A percentile compares a stretch with the other conserved stretches of the same genome.
These are phyloP conservation scores for Lampris incognitus DNA, from an alignment of 2,113 vertebrate genomes.

Conservation along the genomic window DNA sequence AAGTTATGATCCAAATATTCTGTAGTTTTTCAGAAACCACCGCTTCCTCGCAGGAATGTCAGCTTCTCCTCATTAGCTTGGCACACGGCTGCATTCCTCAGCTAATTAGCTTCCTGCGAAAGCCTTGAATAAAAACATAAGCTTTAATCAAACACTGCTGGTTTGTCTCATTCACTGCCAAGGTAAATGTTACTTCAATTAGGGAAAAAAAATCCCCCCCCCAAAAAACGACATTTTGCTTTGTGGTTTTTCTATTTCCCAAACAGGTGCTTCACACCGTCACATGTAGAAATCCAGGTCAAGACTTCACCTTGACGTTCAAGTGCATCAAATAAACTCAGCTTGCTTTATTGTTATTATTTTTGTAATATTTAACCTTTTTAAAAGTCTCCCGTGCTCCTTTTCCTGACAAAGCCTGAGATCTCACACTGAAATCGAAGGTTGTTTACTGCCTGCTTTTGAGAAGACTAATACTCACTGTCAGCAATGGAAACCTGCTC, in stretches of 20 bases:
- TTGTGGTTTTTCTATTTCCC: constrained; percentile 80
- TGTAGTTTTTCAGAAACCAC: constrained; percentile 82
- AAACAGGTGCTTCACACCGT: constrained; percentile 77
- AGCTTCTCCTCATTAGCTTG: constrained; percentile 85
- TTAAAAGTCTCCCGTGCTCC: constrained; percentile 61
- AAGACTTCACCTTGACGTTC: constrained; percentile 74
- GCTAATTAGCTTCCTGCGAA: constrained; percentile 97
- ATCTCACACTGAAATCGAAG: constrained; percentile 56
- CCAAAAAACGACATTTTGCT: constrained; percentile 48
- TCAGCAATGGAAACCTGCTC: constrained; percentile 44
- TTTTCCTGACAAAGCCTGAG: constrained; percentile 54
- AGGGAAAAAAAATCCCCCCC: constrained; percentile 46
- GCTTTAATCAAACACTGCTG: constrained; percentile 90
- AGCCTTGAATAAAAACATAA: constrained; percentile 87
- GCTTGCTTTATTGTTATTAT: constrained; percentile 22
- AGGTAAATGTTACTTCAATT: constrained; percentile 89
- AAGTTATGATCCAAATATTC: constrained; percentile 86
- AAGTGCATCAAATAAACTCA: constrained; percentile 79
- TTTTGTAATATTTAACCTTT: constrained; percentile 62
- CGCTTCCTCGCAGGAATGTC: constrained; percentile 85
- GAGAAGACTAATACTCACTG: constrained; percentile 62
- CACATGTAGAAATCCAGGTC: constrained; percentile 68
- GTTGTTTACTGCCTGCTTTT: constrained; percentile 68
- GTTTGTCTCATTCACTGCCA: constrained; percentile 92
- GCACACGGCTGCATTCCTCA: constrained; percentile 88